Evolutionary conservation across 2,888 invertebrate genomes (phyloP).

Genomic region (Cephus nigrinus): DNA sequence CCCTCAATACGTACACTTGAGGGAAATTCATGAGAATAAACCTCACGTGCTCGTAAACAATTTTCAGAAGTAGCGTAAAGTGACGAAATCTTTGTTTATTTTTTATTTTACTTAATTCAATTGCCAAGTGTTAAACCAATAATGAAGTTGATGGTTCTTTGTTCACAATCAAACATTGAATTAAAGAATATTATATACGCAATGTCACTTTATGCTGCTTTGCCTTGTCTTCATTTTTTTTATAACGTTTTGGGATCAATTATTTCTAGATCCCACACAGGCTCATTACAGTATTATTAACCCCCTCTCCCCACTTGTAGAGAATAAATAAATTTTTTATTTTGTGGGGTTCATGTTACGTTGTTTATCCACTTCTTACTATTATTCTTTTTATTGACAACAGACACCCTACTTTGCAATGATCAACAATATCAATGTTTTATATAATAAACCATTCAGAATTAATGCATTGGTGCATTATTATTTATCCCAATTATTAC

Average conservation of each 20-base stretch:
- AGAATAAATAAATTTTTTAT: constrained; percentile 42
- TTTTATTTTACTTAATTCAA: constrained; percentile 45
- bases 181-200: background rate
- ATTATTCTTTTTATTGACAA: constrained; percentile 26
- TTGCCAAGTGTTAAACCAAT: constrained; percentile 46
- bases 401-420: background rate
- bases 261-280: constrained; percentile 61
- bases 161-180: background rate
- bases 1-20: constrained; percentile 29
- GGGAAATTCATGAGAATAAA: constrained; percentile 13
- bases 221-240: constrained; percentile 59
- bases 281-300: constrained; percentile 31
- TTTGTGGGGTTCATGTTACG: constrained; percentile 46
- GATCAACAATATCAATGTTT: constrained; percentile 31
- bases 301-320: constrained; percentile 36
- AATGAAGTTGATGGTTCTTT: background rate
- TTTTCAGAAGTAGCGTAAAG: constrained; percentile 57
- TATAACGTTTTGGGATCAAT: constrained; percentile 58
- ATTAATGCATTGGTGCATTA: constrained; percentile 59
- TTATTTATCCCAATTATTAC: constrained; percentile 51
- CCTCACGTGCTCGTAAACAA: constrained; percentile 31
- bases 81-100: constrained; percentile 39
- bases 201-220: constrained; percentile 59
- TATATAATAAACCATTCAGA: constrained; percentile 56
- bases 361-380: constrained; percentile 27